phyloP scores from a whole-genome alignment of 2,113 vertebrate genomes.

The Bostrychus sinensis region DNA sequence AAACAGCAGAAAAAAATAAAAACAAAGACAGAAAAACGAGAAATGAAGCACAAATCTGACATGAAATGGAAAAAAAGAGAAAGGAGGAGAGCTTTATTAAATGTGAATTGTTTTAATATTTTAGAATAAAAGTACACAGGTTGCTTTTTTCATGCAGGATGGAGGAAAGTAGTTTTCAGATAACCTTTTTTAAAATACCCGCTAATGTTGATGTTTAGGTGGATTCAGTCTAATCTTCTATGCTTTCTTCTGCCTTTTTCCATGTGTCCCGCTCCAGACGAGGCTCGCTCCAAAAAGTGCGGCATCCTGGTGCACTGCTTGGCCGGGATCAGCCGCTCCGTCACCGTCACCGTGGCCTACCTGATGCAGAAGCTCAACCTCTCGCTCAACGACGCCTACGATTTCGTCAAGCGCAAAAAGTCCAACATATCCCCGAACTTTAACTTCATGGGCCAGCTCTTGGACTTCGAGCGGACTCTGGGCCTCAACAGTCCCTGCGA shows the following conservation, averaged over 20 bases:
- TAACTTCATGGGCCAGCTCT: conserved; percentile 99
- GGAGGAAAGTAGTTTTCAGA: no score
- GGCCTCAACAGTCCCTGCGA: conserved; percentile 96
- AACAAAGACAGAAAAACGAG: no score
- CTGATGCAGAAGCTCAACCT: conserved; percentile 99
- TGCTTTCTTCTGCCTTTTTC: not conserved
- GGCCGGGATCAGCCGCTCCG: conserved; percentile 96
- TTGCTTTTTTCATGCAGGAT: no score
- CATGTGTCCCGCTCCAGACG: conserved; percentile 80
- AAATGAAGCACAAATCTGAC: no score
- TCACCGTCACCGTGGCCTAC: conserved; percentile 98
- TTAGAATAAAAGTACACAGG: no score
- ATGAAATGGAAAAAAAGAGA: no score
- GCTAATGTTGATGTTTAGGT: no score
- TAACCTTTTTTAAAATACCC: no score
- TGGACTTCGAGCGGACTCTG: conserved; percentile 98
- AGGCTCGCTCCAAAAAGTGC: conserved; percentile 97
- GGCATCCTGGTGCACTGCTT: conserved; percentile 98
- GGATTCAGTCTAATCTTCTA: not conserved
- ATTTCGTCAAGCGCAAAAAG: conserved; percentile 99
- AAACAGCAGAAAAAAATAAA: no score
- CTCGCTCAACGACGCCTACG: conserved; percentile 97
- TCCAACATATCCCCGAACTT: conserved; percentile 99
- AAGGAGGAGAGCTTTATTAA: no score
- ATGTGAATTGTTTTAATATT: no score